phyloP scores from a whole-genome alignment of 2,888 invertebrate species.

The Heliconius hortense region DNA sequence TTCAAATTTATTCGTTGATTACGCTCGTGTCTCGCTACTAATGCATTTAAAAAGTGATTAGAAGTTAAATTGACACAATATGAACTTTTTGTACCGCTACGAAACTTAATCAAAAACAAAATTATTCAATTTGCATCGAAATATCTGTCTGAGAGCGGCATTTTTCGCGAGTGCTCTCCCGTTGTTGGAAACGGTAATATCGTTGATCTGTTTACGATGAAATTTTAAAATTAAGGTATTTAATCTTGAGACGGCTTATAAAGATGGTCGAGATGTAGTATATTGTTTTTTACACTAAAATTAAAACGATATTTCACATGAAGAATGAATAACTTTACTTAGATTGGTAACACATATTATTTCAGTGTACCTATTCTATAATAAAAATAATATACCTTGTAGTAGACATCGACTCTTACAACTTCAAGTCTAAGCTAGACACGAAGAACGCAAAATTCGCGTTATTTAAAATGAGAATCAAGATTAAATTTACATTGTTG shows the following conservation, averaged over 20 bases:
- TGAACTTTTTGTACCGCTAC: constrained; percentile 75
- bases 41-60: constrained; percentile 82
- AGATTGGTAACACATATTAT: background rate
- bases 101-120: constrained; percentile 68
- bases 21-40: constrained; percentile 69
- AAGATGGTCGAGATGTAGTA: background rate
- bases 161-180: constrained; percentile 29
- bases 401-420: background rate
- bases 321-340: background rate
- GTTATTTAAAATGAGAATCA: constrained; percentile 66
- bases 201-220: constrained; percentile 28
- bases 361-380: background rate
- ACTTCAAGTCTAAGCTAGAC: constrained; percentile 39
- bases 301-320: background rate
- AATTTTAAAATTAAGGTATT: constrained; percentile 35
- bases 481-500: constrained; percentile 78
- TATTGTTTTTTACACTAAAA: background rate
- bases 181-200: constrained; percentile 12
- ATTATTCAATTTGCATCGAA: constrained; percentile 74
- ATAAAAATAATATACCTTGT: constrained; percentile 22
- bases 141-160: constrained; percentile 44
- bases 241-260: constrained; percentile 30
- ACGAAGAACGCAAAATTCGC: constrained; percentile 49
- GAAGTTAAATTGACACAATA: constrained; percentile 82
- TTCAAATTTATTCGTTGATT: constrained; percentile 82